A percentile compares a stretch with the other conserved stretches of the same genome.
Conservation (phyloP, 2,113 vertebrate genomes). For the Hypocryptadius cinnamomeus region DNA sequence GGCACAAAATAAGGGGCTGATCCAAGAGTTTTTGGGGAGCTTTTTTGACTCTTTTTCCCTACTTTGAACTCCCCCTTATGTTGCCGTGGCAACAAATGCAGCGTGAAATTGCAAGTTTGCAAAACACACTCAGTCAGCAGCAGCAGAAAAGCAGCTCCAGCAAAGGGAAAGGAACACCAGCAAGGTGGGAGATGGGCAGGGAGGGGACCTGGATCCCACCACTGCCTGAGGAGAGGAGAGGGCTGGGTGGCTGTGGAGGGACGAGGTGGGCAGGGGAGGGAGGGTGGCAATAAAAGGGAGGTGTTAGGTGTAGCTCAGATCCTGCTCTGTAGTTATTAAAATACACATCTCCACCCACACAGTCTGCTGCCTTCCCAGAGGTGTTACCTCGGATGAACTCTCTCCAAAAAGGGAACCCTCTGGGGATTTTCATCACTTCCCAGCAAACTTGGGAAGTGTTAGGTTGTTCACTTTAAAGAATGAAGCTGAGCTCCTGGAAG, state of each 20-base stretch:
- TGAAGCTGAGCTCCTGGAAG: neutral
- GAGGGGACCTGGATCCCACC: neutral
- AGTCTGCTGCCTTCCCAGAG: neutral
- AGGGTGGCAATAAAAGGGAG: neutral
- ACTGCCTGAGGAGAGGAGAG: neutral
- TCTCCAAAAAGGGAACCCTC: neutral
- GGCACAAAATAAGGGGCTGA: neutral
- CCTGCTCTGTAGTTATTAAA: neutral
- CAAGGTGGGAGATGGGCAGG: neutral
- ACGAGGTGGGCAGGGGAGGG: neutral
- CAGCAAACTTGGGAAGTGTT: neutral
- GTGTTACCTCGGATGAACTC: neutral
- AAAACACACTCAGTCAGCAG: neutral
- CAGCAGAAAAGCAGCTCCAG: neutral
- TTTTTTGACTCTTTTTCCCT: neutral
- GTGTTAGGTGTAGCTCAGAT: neutral
- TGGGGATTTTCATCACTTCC: neutral
- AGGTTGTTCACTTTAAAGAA: neutral
- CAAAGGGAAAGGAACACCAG: neutral
- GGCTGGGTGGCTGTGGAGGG: too few species aligned
- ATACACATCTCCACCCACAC: neutral
- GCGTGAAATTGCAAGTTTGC: conserved; percentile 49
- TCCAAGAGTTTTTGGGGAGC: neutral
- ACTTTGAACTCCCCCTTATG: neutral
- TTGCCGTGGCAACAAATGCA: conserved; percentile 37